These are phyloP conservation scores for Oppia nitens DNA, from an alignment of 1,140 invertebrate genomes.

Conservation along the genomic window DNA sequence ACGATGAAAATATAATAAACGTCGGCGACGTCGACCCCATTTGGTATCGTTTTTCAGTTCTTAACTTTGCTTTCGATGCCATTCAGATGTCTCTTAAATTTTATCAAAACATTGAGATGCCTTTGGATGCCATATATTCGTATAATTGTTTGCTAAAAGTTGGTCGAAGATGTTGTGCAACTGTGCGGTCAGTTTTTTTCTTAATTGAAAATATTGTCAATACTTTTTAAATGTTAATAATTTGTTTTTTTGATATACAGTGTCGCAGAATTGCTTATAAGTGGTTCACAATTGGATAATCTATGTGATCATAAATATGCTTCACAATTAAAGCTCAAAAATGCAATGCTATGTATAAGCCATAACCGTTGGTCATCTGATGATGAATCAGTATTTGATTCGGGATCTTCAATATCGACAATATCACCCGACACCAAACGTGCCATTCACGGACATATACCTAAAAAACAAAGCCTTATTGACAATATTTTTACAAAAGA, in stretches of 20 bases:
- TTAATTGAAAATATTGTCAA: background rate
- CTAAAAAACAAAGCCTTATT: too few species aligned
- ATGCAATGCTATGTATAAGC: too few species aligned
- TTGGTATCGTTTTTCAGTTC: conserved; percentile 10
- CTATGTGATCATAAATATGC: background rate
- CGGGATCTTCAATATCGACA: background rate
- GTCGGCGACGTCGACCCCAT: background rate
- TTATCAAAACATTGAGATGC: background rate
- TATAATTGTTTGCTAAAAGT: conserved; percentile 1
- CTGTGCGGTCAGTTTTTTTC: conserved; percentile 4
- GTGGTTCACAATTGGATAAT: background rate
- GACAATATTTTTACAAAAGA: too few species aligned
- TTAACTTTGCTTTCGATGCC: background rate
- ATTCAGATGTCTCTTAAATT: background rate
- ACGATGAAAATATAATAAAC: background rate
- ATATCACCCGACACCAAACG: background rate
- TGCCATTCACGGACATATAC: background rate
- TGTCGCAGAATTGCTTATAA: background rate
- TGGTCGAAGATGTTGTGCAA: background rate
- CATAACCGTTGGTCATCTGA: background rate
- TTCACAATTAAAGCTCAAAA: background rate
- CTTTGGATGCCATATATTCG: background rate
- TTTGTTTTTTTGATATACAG: conserved; percentile 1
- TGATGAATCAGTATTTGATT: background rate
- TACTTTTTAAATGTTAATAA: background rate